A percentile compares a stretch with the other conserved stretches of the same genome.
These are phyloP conservation scores for Sminthurides aquaticus DNA, from an alignment of 2,888 invertebrate species.

Conservation along the genomic window DNA sequence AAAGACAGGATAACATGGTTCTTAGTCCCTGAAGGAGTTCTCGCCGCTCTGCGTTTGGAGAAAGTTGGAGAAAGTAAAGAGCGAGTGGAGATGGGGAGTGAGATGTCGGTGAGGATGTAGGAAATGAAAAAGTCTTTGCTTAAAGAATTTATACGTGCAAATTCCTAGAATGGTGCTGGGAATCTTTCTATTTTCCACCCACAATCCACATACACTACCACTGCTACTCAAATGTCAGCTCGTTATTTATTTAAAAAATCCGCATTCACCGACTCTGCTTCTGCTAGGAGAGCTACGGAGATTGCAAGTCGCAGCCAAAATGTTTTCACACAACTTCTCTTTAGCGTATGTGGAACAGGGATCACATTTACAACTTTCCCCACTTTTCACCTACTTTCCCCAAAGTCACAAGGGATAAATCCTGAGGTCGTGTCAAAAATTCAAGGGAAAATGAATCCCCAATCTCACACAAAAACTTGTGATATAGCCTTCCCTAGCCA, in stretches of 20 bases:
- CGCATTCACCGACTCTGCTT: neutral
- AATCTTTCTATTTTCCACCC: neutral
- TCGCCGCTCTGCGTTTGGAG: no score
- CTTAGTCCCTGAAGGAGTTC: no score
- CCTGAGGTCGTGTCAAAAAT: neutral
- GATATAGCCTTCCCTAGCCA: no score
- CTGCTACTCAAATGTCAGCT: neutral
- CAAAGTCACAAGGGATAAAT: neutral
- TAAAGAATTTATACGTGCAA: neutral
- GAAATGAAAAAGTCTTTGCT: no score
- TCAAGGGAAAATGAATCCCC: neutral
- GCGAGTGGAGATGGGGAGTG: no score
- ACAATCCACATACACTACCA: no score
- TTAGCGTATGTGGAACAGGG: neutral
- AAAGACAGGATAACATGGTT: no score
- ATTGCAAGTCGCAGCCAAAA: no score
- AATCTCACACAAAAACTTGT: neutral
- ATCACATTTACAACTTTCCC: neutral
- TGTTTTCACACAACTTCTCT: no score
- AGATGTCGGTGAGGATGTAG: no score
- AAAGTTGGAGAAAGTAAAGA: no score
- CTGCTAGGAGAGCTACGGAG: no score
- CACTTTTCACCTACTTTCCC: neutral
- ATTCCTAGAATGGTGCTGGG: neutral
- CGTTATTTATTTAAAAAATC: neutral